phyloP scores from a whole-genome alignment of 2,113 vertebrate species.

The Bubo blakistoni region DNA sequence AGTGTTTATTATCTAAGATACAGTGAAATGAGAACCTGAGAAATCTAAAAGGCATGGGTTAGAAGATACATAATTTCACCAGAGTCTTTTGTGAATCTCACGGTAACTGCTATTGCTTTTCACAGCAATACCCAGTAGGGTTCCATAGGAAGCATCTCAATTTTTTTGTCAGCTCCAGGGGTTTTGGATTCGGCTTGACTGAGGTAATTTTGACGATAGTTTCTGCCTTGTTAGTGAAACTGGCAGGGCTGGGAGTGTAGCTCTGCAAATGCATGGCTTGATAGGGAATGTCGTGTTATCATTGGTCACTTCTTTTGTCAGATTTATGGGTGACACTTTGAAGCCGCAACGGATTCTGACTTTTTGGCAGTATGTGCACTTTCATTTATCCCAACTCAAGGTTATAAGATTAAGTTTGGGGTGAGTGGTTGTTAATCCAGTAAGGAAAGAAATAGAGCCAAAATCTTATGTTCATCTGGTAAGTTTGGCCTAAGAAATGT shows the following conservation, averaged over 20 bases:
- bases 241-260: not conserved
- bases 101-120: not conserved
- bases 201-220: accelerated
- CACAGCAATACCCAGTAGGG: not conserved
- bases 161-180: not conserved
- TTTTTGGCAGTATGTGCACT: not conserved
- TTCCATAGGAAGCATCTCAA: not conserved
- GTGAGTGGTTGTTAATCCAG: not conserved
- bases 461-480: not conserved
- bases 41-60: not conserved
- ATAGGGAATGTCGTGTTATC: no score
- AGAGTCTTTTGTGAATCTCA: not conserved
- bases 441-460: not conserved
- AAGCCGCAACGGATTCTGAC: not conserved
- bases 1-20: not conserved
- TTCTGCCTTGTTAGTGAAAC: not conserved
- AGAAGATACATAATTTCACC: not conserved
- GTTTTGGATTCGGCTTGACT: not conserved
- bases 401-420: not conserved
- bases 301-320: not conserved
- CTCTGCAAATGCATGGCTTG: not conserved
- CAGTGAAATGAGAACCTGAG: not conserved
- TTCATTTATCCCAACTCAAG: not conserved
- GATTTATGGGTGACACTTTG: not conserved
- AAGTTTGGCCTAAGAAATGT: not conserved